Conservation (phyloP, 2,113 vertebrate species). For the Hassar affinis region DNA sequence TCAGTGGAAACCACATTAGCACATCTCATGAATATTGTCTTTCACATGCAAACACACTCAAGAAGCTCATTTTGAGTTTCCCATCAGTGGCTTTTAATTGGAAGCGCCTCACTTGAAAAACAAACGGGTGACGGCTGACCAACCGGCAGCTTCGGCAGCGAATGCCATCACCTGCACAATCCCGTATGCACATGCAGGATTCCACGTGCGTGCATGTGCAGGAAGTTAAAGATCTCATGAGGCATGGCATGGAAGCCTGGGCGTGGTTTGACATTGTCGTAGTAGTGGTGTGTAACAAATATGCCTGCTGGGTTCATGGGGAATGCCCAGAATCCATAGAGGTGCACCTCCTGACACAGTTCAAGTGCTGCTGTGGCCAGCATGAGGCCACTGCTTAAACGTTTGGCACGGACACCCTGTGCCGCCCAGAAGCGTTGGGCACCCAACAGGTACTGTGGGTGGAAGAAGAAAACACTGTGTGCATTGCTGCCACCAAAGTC, state of each 20-base stretch:
- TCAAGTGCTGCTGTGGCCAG: slow-evolving; percentile 92
- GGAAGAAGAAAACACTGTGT: slow-evolving; percentile 91
- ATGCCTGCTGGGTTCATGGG: slow-evolving; percentile 94
- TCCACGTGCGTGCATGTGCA: slow-evolving; percentile 94
- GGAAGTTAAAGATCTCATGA: slow-evolving; percentile 94
- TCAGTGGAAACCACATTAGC: slow-evolving; percentile 1
- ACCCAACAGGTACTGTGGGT: slow-evolving; percentile 92
- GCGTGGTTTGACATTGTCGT: slow-evolving; percentile 97
- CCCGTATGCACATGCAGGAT: slow-evolving; percentile 89
- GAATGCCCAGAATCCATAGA: slow-evolving; percentile 98
- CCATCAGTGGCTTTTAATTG: neutral
- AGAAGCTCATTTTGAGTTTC: neutral
- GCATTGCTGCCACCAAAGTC: slow-evolving; percentile 81
- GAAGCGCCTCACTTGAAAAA: slow-evolving; percentile 17
- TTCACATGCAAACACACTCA: slow-evolving; percentile 15
- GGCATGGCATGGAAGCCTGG: slow-evolving; percentile 98
- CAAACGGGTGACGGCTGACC: neutral
- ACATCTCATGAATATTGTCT: slow-evolving; percentile 19
- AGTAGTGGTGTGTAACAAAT: slow-evolving; percentile 96
- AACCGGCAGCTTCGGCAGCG: neutral
- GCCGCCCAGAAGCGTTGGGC: slow-evolving; percentile 94
- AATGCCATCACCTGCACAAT: slow-evolving; percentile 74
- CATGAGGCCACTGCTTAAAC: slow-evolving; percentile 93
- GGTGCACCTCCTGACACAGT: slow-evolving; percentile 94
- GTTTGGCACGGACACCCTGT: slow-evolving; percentile 89